phyloP scores from a whole-genome alignment of 1,140 invertebrate genomes.

The Drosophila funebris region DNA sequence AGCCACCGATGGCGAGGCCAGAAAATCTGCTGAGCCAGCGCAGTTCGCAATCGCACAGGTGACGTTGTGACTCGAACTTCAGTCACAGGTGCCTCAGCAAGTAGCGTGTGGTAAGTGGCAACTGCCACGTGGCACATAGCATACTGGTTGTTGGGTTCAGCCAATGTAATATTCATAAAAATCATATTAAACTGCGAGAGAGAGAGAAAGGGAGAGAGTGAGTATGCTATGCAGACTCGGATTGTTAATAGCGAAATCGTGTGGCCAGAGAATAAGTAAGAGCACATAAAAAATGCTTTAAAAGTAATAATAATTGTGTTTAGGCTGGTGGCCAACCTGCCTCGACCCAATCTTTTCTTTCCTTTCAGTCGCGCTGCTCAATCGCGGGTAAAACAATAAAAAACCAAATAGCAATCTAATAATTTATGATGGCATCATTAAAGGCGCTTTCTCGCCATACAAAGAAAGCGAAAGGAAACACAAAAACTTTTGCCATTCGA shows the following conservation, averaged over 20 bases:
- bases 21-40: constrained; percentile 60
- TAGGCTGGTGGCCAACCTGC: constrained; percentile 51
- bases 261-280: constrained; percentile 71
- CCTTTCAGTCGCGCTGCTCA: constrained; percentile 55
- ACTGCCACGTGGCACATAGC: constrained; percentile 7
- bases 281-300: constrained; percentile 77
- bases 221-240: constrained; percentile 7
- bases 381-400: constrained; percentile 82
- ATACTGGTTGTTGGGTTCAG: constrained; percentile 20
- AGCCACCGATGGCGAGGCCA: constrained; percentile 19
- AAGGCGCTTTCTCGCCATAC: constrained; percentile 32
- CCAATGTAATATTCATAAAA: constrained; percentile 77
- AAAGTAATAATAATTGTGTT: constrained; percentile 82
- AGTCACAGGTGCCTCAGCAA: constrained; percentile 17
- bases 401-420: constrained; percentile 82
- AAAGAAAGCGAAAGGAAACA: constrained; percentile 26
- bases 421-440: constrained; percentile 83
- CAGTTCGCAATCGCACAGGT: constrained; percentile 64
- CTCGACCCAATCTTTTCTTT: neutral
- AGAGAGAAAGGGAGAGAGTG: neutral
- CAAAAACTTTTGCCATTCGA: constrained; percentile 64
- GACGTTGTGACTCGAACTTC: constrained; percentile 23
- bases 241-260: constrained; percentile 75
- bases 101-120: constrained; percentile 11
- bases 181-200: constrained; percentile 61